Percentiles rank a stretch among this genome's conserved stretches.
These are phyloP conservation scores for Melipona beecheii DNA, from an alignment of 2,888 invertebrate species.

Conservation along the genomic window DNA sequence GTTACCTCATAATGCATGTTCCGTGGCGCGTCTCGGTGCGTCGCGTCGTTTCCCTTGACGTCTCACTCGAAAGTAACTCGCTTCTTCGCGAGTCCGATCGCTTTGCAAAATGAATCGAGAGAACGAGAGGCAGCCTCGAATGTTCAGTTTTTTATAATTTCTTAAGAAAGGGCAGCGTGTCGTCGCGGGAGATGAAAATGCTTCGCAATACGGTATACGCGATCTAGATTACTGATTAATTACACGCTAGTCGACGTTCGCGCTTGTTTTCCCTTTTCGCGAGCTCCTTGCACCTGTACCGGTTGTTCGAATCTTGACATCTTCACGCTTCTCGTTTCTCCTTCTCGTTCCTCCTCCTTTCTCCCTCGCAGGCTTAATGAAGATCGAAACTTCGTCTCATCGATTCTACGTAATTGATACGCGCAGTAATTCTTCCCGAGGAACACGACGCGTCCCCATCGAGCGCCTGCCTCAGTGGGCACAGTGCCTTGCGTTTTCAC, in stretches of 20 bases:
- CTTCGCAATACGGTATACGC: conserved; percentile 8
- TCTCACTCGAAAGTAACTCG: conserved; percentile 64
- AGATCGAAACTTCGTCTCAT: background rate
- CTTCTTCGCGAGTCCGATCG: background rate
- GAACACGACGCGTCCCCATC: background rate
- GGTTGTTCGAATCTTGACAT: background rate
- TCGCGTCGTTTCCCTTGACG: conserved; percentile 66
- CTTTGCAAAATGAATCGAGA: background rate
- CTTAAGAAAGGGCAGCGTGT: background rate
- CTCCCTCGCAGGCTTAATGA: background rate
- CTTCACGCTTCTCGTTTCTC: background rate
- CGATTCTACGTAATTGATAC: conserved; percentile 7
- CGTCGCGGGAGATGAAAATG: conserved; percentile 45
- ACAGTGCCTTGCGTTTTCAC: background rate
- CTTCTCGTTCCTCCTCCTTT: background rate
- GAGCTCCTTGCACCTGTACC: background rate
- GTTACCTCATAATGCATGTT: conserved; percentile 77
- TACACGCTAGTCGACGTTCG: conserved; percentile 42
- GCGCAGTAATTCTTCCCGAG: background rate
- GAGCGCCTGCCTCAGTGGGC: background rate
- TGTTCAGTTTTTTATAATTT: background rate
- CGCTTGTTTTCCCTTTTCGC: conserved; percentile 16
- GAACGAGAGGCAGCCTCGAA: background rate
- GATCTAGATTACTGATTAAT: conserved; percentile 57
- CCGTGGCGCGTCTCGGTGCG: conserved; percentile 55